A percentile compares a stretch with the other conserved stretches of the same genome.
phyloP scores from a whole-genome alignment of 2,113 vertebrate species.

The Carassius carassius region DNA sequence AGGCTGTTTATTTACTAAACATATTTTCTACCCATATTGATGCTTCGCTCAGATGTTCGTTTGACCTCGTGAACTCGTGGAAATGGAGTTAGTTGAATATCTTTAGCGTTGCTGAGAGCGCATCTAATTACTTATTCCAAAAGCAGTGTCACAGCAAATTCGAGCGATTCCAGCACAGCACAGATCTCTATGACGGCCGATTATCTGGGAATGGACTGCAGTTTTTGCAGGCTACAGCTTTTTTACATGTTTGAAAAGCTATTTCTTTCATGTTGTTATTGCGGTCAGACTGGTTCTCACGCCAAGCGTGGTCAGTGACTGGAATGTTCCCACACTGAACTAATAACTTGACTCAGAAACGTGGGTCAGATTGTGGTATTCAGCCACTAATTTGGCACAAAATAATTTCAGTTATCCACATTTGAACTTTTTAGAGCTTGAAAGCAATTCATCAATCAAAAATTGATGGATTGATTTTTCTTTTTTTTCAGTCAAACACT shows the following conservation, averaged over 20 bases:
- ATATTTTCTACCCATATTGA: slow-evolving; percentile 12
- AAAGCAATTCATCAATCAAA: too few relatives aligned
- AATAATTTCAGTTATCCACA: not conserved
- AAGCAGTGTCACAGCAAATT: slow-evolving; percentile 19
- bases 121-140: not conserved
- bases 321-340: slow-evolving; percentile 55
- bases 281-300: slow-evolving; percentile 51
- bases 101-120: not conserved
- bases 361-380: not conserved
- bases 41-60: not conserved
- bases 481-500: too few relatives aligned
- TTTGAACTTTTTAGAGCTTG: not conserved
- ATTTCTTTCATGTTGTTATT: slow-evolving; percentile 50
- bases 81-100: not conserved
- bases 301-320: slow-evolving; percentile 27
- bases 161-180: not conserved
- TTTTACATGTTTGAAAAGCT: slow-evolving; percentile 35
- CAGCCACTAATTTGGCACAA: not conserved
- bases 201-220: not conserved
- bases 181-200: slow-evolving; percentile 21
- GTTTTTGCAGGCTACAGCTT: slow-evolving; percentile 32
- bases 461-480: too few relatives aligned
- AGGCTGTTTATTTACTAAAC: slow-evolving; percentile 23
- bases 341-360: slow-evolving; percentile 29
- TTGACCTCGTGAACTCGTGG: not conserved